A percentile compares a stretch with the other conserved stretches of the same genome.
These are phyloP conservation scores for Flexamia atlantica DNA, from an alignment of 2,888 invertebrate species.

Conservation along the genomic window DNA sequence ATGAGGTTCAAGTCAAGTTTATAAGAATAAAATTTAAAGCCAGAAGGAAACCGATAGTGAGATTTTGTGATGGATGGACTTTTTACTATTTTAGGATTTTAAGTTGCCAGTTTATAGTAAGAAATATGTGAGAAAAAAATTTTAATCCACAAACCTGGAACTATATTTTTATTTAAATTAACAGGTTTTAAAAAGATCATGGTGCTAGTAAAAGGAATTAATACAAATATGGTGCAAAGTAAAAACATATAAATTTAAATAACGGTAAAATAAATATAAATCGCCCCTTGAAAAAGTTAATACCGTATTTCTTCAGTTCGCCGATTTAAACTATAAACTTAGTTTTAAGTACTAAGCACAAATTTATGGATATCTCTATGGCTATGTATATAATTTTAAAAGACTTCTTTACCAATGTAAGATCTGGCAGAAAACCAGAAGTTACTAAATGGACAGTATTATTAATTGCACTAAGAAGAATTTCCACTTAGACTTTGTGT, in stretches of 20 bases:
- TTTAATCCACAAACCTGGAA: background rate
- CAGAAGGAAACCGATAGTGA: constrained; percentile 8
- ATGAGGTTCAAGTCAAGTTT: background rate
- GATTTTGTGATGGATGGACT: constrained; percentile 19
- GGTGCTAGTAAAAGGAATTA: constrained; percentile 35
- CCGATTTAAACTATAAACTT: background rate
- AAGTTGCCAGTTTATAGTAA: background rate
- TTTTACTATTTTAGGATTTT: background rate
- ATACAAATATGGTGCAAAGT: constrained; percentile 8
- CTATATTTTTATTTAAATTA: background rate
- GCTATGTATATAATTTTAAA: constrained; percentile 15
- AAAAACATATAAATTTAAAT: constrained; percentile 1
- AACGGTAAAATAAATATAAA: background rate
- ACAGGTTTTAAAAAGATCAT: background rate
- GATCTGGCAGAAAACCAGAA: constrained; percentile 12
- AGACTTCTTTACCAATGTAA: constrained; percentile 33
- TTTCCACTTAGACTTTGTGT: constrained; percentile 16
- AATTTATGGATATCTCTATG: constrained; percentile 9
- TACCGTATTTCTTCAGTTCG: constrained; percentile 19
- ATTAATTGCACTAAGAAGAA: constrained; percentile 27
- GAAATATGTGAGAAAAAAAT: background rate
- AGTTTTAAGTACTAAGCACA: constrained; percentile 8
- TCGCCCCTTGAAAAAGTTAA: background rate
- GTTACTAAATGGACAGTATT: constrained; percentile 45
- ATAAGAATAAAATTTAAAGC: background rate